These are phyloP conservation scores for Apodemus speciosus DNA, from an alignment of 2,113 vertebrate species.

Conservation along the genomic window DNA sequence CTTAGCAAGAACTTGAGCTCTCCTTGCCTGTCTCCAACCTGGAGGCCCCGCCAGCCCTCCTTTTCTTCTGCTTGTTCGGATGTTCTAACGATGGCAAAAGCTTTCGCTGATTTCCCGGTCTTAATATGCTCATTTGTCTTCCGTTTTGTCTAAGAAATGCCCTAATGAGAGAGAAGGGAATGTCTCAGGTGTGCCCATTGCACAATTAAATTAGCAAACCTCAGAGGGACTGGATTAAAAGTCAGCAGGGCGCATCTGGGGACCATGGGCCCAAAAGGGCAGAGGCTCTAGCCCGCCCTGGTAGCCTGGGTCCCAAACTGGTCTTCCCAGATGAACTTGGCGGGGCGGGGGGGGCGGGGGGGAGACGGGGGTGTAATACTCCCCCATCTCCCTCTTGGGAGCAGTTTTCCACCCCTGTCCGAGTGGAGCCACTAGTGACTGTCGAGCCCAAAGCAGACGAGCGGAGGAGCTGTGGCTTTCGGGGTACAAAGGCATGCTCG, in stretches of 20 bases:
- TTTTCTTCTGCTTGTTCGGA: slow-evolving; percentile 77
- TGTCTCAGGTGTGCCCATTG: slow-evolving; percentile 86
- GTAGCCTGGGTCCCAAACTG: neutral
- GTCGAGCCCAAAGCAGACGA: neutral
- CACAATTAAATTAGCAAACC: slow-evolving; percentile 85
- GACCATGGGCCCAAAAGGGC: slow-evolving; percentile 68
- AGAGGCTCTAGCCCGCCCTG: slow-evolving; percentile 27
- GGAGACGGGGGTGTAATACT: neutral
- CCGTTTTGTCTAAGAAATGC: slow-evolving; percentile 84
- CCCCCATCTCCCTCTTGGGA: neutral
- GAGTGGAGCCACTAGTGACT: neutral
- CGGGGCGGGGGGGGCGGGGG: neutral
- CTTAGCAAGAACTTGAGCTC: slow-evolving; percentile 75
- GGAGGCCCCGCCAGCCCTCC: neutral
- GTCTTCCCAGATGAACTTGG: neutral
- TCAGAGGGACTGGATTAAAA: slow-evolving; percentile 83
- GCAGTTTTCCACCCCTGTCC: neutral
- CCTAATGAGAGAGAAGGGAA: slow-evolving; percentile 81
- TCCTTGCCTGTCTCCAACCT: slow-evolving; percentile 63
- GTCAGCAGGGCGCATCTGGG: slow-evolving; percentile 81
- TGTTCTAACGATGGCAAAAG: slow-evolving; percentile 79
- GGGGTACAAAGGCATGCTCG: slow-evolving; percentile 18
- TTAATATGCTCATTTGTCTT: slow-evolving; percentile 83
- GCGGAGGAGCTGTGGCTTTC: neutral
- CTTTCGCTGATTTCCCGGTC: slow-evolving; percentile 81